These are phyloP conservation scores for Pandemis cinnamomeana DNA, from an alignment of 2,888 invertebrate species.

Conservation along the genomic window DNA sequence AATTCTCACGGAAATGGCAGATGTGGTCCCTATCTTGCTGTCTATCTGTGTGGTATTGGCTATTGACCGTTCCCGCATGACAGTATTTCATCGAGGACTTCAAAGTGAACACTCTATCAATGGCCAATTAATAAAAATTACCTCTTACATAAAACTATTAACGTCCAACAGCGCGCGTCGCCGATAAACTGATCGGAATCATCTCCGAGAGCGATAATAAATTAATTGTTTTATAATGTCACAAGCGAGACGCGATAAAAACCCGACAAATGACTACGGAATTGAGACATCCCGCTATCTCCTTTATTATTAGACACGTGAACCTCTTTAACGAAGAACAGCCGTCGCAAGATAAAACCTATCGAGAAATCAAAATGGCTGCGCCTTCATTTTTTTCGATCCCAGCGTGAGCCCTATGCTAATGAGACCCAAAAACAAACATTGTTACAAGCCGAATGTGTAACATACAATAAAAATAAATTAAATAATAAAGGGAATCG, in stretches of 20 bases:
- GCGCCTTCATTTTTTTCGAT: conserved; percentile 63
- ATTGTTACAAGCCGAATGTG: conserved; percentile 83
- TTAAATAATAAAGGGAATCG: conserved; percentile 84
- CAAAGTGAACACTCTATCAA: conserved; percentile 67
- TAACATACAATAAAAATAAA: conserved; percentile 84
- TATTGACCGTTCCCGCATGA: conserved; percentile 69
- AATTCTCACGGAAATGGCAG: conserved; percentile 33
- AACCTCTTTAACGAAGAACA: conserved; percentile 65
- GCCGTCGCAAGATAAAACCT: conserved; percentile 73
- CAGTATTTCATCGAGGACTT: conserved; percentile 58
- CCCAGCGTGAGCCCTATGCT: conserved; percentile 81
- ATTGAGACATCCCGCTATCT: conserved; percentile 83
- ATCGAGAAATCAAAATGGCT: conserved; percentile 75
- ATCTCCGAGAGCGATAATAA: conserved; percentile 74
- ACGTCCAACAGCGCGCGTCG: conserved; percentile 72
- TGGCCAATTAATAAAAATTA: conserved; percentile 81
- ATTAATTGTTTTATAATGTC: conserved; percentile 84
- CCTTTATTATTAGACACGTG: conserved; percentile 76
- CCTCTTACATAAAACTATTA: conserved; percentile 79
- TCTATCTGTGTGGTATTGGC: conserved; percentile 6
- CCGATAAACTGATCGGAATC: conserved; percentile 79
- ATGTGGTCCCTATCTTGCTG: conserved; percentile 20
- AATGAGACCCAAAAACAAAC: conserved; percentile 84
- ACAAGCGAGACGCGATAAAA: conserved; percentile 74
- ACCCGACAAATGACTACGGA: conserved; percentile 77